Evolutionary conservation across 37 sponge, comb jelly and placozoan genomes (phyloP), one percentile per base, ranked within the genome.

Genomic region (Petrosia ficiformis): DNA sequence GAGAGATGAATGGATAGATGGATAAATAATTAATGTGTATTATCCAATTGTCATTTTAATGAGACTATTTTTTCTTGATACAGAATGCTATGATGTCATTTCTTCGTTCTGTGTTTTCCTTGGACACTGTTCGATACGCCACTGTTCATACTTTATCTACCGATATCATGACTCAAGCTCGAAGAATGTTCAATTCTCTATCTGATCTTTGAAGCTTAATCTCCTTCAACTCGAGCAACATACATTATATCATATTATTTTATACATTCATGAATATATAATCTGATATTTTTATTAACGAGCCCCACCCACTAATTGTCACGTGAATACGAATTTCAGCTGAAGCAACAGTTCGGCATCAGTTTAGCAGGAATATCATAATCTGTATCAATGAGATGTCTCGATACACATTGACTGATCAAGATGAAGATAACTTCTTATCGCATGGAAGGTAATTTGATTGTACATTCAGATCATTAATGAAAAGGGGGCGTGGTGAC

Each of bases 91-190:
- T 89, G 24, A 42, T 85, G 57, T n/a, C 54, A 21, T 93, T 77
- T 68, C 25, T 87, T n/a, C 63, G 65, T 10, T 39, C 26, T 41
- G 60, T 93, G n/a, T 93, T 93, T 67, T 85, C 92, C 30, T 38
- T 89, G 44, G 74, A 88, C 22, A 5, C 32, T 24, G 81, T 79
- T 3, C 43, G 72, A 32, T 93, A 93, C 68, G 44, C 82, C 24
- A 73, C 39, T 33, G 71, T 72, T 16, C 40, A 80, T 28, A 57
- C 67, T 16, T 87, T 93, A 22, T 77, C 94, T 14, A 80, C 82
- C 19, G 94, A 93, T 43, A 77, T 93, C 56, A 34, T 90, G 39
- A 44, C 31, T 3, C 70, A 73, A 4, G 80, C 84, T 6, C 56
- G 59, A 42, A 39, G 69, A 31, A 74, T 80, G n/a, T 75, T 74